Base-by-base conservation (phyloP, 2,888 invertebrate species). In the Acrobasis consociella region DNA sequence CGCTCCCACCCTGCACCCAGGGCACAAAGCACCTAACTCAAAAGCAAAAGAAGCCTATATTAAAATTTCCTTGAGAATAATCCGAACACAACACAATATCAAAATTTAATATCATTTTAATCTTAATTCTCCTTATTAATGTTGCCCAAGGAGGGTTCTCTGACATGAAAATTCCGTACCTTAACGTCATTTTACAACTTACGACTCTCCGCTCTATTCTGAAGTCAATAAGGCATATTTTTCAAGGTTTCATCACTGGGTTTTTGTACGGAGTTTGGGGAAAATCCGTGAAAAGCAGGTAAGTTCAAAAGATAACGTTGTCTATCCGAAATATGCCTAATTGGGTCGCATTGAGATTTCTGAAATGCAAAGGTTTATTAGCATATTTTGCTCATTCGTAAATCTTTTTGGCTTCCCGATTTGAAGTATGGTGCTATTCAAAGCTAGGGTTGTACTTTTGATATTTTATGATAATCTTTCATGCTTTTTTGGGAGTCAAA, bases 41-140 rank as follows among this genome's bases (percentile, higher is more conserved):
- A 85, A 84, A 86, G 85, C 79, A 74, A 81, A 81, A 83, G 83
- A 80, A 81, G 83, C 76, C 75, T 74, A 89, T 87, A 87, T 86
- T 88, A 87, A 88, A 86, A 86, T 84, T 83, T 89, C 87, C 90
- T 89, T 86, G 80, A 79, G 78, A 87, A 83, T 92, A 92, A 91
- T 88, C 91, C 91, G 87, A 84, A 89, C 82, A 85, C 89, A 91
- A 89, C 90, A 91, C 89, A 91, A 92, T 91, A 90, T 91, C 87
- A 91, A 91, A 91, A 91, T 91, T 91, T 92, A 91, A 92, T 92
- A 92, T 91, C 86, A 89, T 91, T 91, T 89, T 92, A 91, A 91
- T 91, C 91, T 91, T 91, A 91, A 91, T 91, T 86, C 89, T 86
- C 78, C 89, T 91, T 91, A 90, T 91, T 91, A 91, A 89, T 86